These are phyloP conservation scores for Triplophysa rosa DNA, from an alignment of 2,113 vertebrate genomes.

Conservation along the genomic window DNA sequence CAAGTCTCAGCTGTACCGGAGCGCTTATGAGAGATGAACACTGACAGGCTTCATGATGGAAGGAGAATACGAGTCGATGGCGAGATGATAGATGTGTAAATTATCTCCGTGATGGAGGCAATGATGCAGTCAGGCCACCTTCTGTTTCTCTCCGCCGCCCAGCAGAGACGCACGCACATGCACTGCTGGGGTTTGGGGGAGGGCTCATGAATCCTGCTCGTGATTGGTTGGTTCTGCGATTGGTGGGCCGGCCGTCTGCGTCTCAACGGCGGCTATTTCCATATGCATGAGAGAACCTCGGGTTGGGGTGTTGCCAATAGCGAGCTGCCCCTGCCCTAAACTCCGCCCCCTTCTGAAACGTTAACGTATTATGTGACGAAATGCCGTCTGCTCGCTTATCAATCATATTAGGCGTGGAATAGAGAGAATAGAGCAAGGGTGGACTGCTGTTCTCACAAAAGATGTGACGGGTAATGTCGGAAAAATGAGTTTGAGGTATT, in stretches of 20 bases:
- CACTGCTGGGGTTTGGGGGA: slow-evolving; percentile 53
- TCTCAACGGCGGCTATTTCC: slow-evolving; percentile 70
- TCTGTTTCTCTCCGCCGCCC: slow-evolving; percentile 86
- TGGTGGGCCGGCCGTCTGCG: slow-evolving; percentile 83
- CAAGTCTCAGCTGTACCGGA: slow-evolving; percentile 76
- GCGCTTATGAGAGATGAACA: slow-evolving; percentile 94
- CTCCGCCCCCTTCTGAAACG: slow-evolving; percentile 48
- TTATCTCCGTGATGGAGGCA: slow-evolving; percentile 99
- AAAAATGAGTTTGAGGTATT: too few species aligned
- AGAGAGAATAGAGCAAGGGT: neutral
- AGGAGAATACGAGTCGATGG: slow-evolving; percentile 86
- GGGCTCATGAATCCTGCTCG: slow-evolving; percentile 57
- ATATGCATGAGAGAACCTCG: slow-evolving; percentile 66
- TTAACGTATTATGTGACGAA: slow-evolving; percentile 41
- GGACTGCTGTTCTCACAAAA: neutral
- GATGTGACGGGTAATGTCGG: neutral
- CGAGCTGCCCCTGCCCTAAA: slow-evolving; percentile 64
- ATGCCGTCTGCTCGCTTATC: slow-evolving; percentile 26
- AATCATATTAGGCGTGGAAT: slow-evolving; percentile 33
- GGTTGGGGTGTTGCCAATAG: slow-evolving; percentile 75
- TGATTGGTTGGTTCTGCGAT: slow-evolving; percentile 80
- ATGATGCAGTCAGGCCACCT: slow-evolving; percentile 99
- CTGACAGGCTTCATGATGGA: slow-evolving; percentile 69
- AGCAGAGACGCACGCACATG: slow-evolving; percentile 65
- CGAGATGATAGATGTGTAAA: slow-evolving; percentile 99